These are phyloP conservation scores for Rhodeus uyekii DNA, from an alignment of 2,797 vertebrate genomes.

Conservation along the genomic window DNA sequence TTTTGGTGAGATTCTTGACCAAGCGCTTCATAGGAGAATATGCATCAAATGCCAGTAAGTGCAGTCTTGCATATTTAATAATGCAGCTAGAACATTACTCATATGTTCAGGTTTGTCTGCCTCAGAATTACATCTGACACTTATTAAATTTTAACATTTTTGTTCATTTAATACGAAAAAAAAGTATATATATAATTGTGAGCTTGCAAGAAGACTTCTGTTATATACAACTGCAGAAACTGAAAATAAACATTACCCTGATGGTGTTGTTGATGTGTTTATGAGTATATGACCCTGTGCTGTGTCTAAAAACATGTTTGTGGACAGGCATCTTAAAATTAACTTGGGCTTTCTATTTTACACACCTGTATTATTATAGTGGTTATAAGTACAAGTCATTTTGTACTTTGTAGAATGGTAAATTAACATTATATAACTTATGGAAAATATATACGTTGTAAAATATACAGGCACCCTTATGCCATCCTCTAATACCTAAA, in stretches of 20 bases:
- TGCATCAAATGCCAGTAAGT: slow-evolving; percentile 62
- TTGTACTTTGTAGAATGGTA: background rate
- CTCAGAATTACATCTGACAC: slow-evolving; percentile 3
- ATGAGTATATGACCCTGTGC: background rate
- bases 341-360: background rate
- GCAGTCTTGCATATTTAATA: slow-evolving; percentile 26
- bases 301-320: background rate
- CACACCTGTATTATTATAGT: background rate
- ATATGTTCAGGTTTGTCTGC: slow-evolving; percentile 22
- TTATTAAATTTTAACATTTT: slow-evolving; percentile 40
- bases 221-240: background rate
- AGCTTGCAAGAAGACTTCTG: background rate
- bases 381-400: background rate
- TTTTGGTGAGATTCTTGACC: slow-evolving; percentile 69
- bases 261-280: background rate
- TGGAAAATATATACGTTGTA: background rate
- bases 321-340: background rate
- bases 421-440: background rate
- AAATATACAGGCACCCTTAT: background rate
- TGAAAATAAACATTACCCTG: too few species aligned
- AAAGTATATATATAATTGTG: background rate
- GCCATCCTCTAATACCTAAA: background rate
- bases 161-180: slow-evolving; percentile 3
- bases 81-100: slow-evolving; percentile 10
- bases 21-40: slow-evolving; percentile 67